phyloP scores from a whole-genome alignment of 2,888 invertebrate species.

The Pseudococcus jackbeardsleyi region DNA sequence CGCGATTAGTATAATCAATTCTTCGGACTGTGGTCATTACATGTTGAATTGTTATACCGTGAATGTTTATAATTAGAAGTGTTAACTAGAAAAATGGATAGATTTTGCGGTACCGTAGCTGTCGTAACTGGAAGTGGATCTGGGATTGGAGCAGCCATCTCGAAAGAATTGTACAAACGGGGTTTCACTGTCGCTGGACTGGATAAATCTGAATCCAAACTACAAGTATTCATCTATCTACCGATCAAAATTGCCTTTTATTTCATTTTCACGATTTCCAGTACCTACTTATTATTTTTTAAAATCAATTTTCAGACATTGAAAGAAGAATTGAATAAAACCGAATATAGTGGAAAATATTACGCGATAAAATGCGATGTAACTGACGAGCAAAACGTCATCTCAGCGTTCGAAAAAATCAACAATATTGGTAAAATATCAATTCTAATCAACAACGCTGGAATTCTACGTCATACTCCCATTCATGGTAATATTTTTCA shows the following conservation, averaged over 20 bases:
- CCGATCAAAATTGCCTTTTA: neutral
- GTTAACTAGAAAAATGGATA: constrained; percentile 67
- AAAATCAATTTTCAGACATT: neutral
- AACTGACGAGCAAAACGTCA: neutral
- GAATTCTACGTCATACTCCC: neutral
- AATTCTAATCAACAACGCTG: neutral
- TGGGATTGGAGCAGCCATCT: constrained; percentile 71
- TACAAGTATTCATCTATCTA: constrained; percentile 68
- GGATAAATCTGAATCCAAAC: constrained; percentile 71
- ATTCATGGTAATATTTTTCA: neutral
- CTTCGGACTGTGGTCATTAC: too few relatives aligned
- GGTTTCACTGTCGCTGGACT: constrained; percentile 74
- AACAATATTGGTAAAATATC: neutral
- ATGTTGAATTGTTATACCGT: too few relatives aligned
- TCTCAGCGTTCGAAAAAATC: neutral
- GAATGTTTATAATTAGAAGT: too few relatives aligned
- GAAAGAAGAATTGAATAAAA: neutral
- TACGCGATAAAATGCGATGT: neutral
- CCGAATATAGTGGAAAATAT: neutral
- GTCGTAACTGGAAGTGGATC: constrained; percentile 71
- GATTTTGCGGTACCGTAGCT: constrained; percentile 68
- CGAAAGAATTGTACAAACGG: constrained; percentile 70
- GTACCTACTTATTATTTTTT: too few relatives aligned
- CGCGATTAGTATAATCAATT: too few relatives aligned
- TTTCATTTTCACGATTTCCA: neutral